Conservation (phyloP, 2,797 vertebrate genomes). For the Heliangelus exortis region DNA sequence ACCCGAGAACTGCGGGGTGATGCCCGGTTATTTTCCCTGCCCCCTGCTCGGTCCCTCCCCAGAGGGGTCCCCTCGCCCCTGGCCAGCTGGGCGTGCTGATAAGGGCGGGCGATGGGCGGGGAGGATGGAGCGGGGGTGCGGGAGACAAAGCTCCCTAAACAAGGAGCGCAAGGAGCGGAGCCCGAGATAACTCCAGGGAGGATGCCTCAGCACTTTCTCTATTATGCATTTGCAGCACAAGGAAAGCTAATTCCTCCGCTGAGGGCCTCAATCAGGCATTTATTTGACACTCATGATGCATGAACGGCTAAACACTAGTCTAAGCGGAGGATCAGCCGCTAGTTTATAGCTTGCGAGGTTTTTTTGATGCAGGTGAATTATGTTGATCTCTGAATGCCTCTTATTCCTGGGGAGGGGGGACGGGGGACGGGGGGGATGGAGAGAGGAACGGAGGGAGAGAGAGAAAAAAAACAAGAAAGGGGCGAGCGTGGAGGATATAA, state of each 20-base stretch:
- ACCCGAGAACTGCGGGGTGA: background rate
- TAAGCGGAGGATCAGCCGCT: constrained; percentile 63
- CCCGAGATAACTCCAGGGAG: constrained; percentile 30
- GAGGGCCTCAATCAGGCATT: constrained; percentile 67
- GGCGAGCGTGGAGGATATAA: background rate
- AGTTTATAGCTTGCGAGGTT: constrained; percentile 35
- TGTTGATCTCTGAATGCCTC: constrained; percentile 32
- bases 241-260: constrained; percentile 61
- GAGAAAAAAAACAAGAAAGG: too few species aligned
- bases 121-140: background rate
- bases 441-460: rapidly evolving
- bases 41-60: background rate
- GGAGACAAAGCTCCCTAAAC: constrained; percentile 3
- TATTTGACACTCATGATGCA: constrained; percentile 67
- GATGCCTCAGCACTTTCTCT: constrained; percentile 59
- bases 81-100: constrained; percentile 10
- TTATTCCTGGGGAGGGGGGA: background rate
- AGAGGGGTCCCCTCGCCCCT: background rate
- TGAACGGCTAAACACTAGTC: constrained; percentile 61
- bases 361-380: constrained; percentile 51
- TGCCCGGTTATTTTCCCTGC: background rate
- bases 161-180: constrained; percentile 1
- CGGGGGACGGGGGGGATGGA: rapidly evolving
- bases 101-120: background rate
- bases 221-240: constrained; percentile 14